These are phyloP conservation scores for Sebastes iracundus DNA, from an alignment of 2,797 vertebrate species.

Conservation along the genomic window DNA sequence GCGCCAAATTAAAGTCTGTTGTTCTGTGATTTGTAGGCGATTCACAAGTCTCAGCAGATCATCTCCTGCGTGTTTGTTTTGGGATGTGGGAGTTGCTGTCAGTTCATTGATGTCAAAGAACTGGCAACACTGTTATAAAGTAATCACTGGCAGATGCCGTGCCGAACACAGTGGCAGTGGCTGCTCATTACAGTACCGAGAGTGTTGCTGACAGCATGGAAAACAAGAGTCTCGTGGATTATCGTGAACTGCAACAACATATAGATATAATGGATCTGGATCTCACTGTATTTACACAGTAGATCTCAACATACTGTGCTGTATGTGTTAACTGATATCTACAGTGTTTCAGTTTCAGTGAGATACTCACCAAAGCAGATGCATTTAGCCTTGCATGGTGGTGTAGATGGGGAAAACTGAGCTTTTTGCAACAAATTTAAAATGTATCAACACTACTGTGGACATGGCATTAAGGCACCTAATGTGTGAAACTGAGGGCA, in stretches of 20 bases:
- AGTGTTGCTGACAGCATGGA: slow-evolving; percentile 21
- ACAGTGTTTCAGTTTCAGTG: not conserved
- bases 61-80: slow-evolving; percentile 31
- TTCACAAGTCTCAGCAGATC: slow-evolving; percentile 36
- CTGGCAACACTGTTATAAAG: slow-evolving; percentile 24
- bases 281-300: not conserved
- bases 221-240: slow-evolving; percentile 1
- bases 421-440: not conserved
- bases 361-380: not conserved
- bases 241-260: slow-evolving; percentile 10
- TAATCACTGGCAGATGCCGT: slow-evolving; percentile 42
- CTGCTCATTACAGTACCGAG: slow-evolving; percentile 45
- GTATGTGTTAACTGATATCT: not conserved
- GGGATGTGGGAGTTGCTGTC: slow-evolving; percentile 32
- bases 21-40: slow-evolving; percentile 19
- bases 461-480: slow-evolving; percentile 12
- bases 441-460: not conserved
- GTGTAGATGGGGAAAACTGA: not conserved
- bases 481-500: slow-evolving; percentile 39
- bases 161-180: slow-evolving; percentile 21
- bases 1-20: slow-evolving; percentile 16
- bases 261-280: not conserved
- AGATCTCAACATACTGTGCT: not conserved
- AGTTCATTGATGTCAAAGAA: slow-evolving; percentile 50
- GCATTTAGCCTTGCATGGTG: not conserved